These are phyloP conservation scores for Aurelia sp. DNA, from an alignment of 30 jellyfish, hydroid and myxozoan genomes.

Conservation along the genomic window DNA sequence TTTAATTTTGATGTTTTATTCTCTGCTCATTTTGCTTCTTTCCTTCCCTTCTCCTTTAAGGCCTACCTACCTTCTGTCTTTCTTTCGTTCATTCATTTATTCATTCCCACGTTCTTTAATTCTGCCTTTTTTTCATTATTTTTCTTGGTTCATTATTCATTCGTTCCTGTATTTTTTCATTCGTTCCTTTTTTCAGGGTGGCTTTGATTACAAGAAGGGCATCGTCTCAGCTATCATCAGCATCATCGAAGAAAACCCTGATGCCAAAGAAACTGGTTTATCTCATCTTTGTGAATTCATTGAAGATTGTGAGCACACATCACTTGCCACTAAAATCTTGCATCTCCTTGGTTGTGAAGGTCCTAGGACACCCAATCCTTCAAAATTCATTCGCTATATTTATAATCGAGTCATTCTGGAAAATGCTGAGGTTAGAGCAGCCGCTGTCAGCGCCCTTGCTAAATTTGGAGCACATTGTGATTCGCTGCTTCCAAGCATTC, in stretches of 20 bases:
- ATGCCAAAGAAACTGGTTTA: constrained; percentile 95
- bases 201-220: constrained; percentile 98
- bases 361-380: constrained; percentile 92
- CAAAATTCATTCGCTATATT: constrained; percentile 93
- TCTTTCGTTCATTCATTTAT: too few relatives aligned
- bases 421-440: constrained; percentile 98
- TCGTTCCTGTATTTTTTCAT: too few relatives aligned
- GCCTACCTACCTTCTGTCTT: too few relatives aligned
- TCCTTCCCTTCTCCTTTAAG: too few relatives aligned
- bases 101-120: too few relatives aligned
- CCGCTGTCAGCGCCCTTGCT: constrained; percentile 98
- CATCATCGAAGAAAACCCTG: constrained; percentile 97
- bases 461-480: constrained; percentile 99
- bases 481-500: constrained; percentile 93
- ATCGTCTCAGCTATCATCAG: constrained; percentile 90
- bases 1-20: too few relatives aligned
- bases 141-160: too few relatives aligned
- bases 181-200: constrained; percentile 74
- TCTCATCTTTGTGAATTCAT: constrained; percentile 97
- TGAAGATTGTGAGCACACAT: constrained; percentile 99
- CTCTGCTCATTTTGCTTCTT: too few relatives aligned
- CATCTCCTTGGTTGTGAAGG: constrained; percentile 96
- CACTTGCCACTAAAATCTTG: constrained; percentile 86
- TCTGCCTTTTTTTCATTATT: too few relatives aligned
- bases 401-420: constrained; percentile 97